Conservation (phyloP, 2,113 vertebrate species). For the Taxidea taxus region DNA sequence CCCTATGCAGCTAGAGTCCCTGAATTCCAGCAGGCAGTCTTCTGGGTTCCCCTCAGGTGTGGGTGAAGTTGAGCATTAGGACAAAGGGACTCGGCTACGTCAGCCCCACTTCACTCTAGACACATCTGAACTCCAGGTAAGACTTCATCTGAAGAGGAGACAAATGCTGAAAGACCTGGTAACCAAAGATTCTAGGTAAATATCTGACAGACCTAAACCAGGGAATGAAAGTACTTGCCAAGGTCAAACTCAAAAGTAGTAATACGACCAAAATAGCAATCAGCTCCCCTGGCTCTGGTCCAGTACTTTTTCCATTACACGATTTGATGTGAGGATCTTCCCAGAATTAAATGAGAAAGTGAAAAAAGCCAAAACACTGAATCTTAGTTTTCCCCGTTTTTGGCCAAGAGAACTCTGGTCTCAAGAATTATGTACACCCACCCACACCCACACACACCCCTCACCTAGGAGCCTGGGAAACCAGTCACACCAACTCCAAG, state of each 20-base stretch:
- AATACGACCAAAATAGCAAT: not conserved
- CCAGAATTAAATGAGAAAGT: constrained; percentile 29
- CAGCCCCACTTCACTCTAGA: not conserved
- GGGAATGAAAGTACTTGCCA: not conserved
- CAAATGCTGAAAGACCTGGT: not conserved
- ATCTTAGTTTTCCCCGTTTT: not conserved
- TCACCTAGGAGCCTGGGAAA: not conserved
- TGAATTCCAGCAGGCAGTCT: not conserved
- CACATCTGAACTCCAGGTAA: not conserved
- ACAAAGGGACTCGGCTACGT: not conserved
- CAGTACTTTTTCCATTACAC: not conserved
- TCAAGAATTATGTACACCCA: not conserved
- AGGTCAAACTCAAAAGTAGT: not conserved
- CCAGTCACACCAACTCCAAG: not conserved
- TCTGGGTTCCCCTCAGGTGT: not conserved
- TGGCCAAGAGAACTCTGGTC: not conserved
- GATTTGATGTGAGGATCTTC: not conserved
- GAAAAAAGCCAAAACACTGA: not conserved
- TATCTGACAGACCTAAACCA: not conserved
- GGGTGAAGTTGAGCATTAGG: not conserved
- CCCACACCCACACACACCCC: not conserved
- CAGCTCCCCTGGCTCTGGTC: not conserved
- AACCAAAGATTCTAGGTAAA: constrained; percentile 2
- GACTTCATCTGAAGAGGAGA: not conserved
- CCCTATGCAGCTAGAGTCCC: not conserved